Evolutionary conservation across 2,888 invertebrate genomes (phyloP).

Genomic region (Poecilobothrus nobilitatus): DNA sequence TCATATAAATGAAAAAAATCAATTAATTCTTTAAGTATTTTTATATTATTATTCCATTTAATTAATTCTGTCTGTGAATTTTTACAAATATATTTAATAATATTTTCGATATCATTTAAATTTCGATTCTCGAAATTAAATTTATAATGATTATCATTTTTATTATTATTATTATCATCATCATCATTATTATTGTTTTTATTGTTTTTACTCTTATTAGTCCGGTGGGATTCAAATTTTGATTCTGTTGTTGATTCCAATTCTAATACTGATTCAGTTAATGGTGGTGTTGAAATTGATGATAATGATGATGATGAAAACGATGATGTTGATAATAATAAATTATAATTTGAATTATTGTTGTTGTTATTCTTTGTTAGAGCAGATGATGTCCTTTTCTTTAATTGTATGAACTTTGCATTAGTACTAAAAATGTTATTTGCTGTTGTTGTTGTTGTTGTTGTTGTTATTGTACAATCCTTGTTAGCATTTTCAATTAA

Average conservation of each 20-base stretch:
- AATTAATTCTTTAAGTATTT: slow-evolving; percentile 33
- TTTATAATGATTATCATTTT: slow-evolving; percentile 19
- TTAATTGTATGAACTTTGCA: slow-evolving; percentile 1
- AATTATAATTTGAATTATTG: neutral
- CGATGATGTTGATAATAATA: neutral
- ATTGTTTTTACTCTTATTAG: neutral
- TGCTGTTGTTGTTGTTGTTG: slow-evolving; percentile 8
- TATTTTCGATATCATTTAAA: neutral
- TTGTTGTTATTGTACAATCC: neutral
- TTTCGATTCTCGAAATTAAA: slow-evolving; percentile 12
- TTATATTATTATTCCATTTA: slow-evolving; percentile 22
- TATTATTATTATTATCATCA: neutral
- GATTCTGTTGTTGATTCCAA: too few relatives aligned
- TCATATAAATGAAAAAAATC: slow-evolving; percentile 42
- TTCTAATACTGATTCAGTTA: too few relatives aligned
- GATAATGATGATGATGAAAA: neutral
- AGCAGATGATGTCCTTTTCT: neutral
- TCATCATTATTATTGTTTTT: slow-evolving; percentile 1
- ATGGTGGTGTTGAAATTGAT: neutral
- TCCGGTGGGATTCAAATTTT: neutral
- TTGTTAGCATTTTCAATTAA: slow-evolving; percentile 8
- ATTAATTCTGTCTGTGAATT: slow-evolving; percentile 1
- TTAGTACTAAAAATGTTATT: neutral
- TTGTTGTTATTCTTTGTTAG: neutral
- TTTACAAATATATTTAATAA: neutral